These are phyloP conservation scores for Carettochelys insculpta DNA, from an alignment of 2,113 vertebrate species.

Conservation along the genomic window DNA sequence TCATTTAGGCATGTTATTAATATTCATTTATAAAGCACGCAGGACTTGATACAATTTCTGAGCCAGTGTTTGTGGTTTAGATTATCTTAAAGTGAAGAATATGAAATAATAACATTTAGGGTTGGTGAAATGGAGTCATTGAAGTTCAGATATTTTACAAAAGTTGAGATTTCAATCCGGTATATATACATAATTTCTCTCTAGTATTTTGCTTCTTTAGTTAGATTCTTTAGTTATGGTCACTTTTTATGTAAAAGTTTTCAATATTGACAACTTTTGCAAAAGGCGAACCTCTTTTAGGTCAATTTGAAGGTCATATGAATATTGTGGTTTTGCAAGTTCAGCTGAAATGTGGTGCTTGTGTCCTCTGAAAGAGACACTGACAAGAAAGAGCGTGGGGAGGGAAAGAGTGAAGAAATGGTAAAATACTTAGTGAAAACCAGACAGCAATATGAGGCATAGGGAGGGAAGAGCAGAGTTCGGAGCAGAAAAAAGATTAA, in stretches of 20 bases:
- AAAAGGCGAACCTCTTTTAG: not conserved
- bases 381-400: not conserved
- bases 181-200: not conserved
- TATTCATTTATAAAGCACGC: not conserved
- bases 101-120: not conserved
- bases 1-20: not conserved
- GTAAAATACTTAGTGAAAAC: not conserved
- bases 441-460: fast-evolving
- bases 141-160: not conserved
- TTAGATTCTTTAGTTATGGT: not conserved
- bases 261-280: not conserved
- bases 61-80: not conserved
- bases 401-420: not conserved
- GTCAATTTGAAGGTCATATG: not conserved
- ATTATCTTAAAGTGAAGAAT: not conserved
- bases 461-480: not conserved
- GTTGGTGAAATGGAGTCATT: not conserved
- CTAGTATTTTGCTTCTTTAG: not conserved
- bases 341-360: not conserved
- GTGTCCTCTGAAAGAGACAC: not conserved
- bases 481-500: not conserved
- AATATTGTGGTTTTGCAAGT: not conserved
- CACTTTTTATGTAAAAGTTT: not conserved
- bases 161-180: not conserved
- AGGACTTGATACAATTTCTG: not conserved